Evolutionary conservation across 2,888 invertebrate genomes (phyloP).

Genomic region (Ceraclea dissimilis): DNA sequence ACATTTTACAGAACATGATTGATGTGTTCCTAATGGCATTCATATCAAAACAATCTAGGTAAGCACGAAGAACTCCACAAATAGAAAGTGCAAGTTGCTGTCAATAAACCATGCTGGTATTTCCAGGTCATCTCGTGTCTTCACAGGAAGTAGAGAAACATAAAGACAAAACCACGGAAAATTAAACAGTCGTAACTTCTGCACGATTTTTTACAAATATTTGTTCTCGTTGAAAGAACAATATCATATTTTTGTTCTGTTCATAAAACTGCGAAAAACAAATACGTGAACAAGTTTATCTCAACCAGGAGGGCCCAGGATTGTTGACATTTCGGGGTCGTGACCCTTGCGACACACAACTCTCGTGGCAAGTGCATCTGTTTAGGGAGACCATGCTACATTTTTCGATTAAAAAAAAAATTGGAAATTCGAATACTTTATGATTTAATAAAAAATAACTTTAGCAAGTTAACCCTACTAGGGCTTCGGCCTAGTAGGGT

Average conservation of each 20-base stretch:
- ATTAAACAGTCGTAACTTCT: not conserved
- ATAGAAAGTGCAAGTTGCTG: conserved; percentile 2
- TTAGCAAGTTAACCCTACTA: too few relatives aligned
- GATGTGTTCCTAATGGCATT: not conserved
- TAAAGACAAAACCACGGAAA: not conserved
- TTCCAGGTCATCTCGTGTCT: not conserved
- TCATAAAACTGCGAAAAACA: not conserved
- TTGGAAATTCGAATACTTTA: too few relatives aligned
- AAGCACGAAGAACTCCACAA: not conserved
- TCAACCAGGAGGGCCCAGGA: conserved; percentile 6
- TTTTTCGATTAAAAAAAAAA: not conserved
- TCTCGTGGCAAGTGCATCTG: conserved; percentile 1
- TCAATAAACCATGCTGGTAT: not conserved
- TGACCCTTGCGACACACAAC: conserved; percentile 15
- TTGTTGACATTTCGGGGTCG: conserved; percentile 25
- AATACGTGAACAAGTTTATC: not conserved
- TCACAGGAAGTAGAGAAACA: not conserved
- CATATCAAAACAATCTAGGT: not conserved
- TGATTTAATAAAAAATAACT: too few relatives aligned
- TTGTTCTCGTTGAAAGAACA: not conserved
- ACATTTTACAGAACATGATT: not conserved
- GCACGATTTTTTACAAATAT: too few relatives aligned
- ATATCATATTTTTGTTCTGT: not conserved
- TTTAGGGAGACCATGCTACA: not conserved
- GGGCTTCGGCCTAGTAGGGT: too few relatives aligned